Evolutionary conservation across 1,140 invertebrate genomes (phyloP), one percentile per base, ranked within the genome.

Genomic region (Bombus waltoni): DNA sequence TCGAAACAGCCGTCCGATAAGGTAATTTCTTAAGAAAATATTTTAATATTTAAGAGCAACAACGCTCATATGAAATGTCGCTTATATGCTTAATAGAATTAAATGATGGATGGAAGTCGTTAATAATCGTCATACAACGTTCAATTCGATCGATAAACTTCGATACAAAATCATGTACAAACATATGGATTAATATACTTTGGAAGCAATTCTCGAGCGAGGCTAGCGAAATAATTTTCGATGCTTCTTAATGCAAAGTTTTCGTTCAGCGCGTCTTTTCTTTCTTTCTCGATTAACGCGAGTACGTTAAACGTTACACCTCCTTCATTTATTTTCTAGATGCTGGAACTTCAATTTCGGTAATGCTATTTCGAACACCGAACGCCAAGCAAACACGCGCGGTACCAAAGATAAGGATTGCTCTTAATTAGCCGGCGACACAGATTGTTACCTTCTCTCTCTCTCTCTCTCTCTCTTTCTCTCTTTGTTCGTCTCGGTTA

Each of bases 351-450:
- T 77, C 28, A 42, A 65, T 77, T 77, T 65, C n/a, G 75, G 38
- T 65, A 65, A 77, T 65, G 59, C 53, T 28, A 4, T 25, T 40
- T 77, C 57, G 25, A 70, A 66, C 42, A 25, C 22, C n/a, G 38
- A 38, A 35, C 32, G 11, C 28, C n/a, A 57, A 28, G 35, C 71
- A 47, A 82, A 82, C 68, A 72, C 8, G n/a, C 81, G 74, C 65
- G 82, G 78, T 83, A 83, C 38, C 82, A 68, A 78, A 70, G 82
- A 83, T 83, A 83, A 83, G 74, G 82, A 78, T 78, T 83, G 82
- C 82, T 83, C 82, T 83, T 83, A 83, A 83, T 83, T 83, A 83
- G n/a, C 38, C 47, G 25, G 74, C 82, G 82, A 78, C 82, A 83
- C 74, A 83, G 74, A 83, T 83, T 62, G 72, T 57, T 65, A 35